Evolutionary conservation across 2,888 invertebrate genomes (phyloP), one percentile per base, ranked within the genome.

Genomic region (Nephrocerus scutellatus): DNA sequence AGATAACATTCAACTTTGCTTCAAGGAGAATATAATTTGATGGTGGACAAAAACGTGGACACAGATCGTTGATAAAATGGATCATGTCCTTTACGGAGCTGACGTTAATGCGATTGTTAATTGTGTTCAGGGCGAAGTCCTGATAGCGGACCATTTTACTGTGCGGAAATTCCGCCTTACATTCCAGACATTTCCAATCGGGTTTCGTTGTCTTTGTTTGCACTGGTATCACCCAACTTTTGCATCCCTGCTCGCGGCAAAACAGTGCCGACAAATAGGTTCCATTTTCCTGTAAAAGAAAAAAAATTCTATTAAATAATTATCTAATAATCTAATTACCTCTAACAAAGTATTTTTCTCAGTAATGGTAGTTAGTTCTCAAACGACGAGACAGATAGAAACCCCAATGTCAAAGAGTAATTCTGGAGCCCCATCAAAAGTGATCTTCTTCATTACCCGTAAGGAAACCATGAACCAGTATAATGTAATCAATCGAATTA

Each of bases 111-210:
- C 65, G 60, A 45, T 63, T 63, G 43, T 66, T 66, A 30, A 68
- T 63, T 19, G 62, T 62, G 34, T 55, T 62, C 21, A 67, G 50
- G 0, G 63, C 60, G 24, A 68, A 65, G 41, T 66, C 63, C 49
- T 67, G 66, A 40, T 63, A 62, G 18, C 64, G 59, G 0, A 61
- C 59, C 59, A 64, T 63, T 48, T 64, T 61, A 6, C 58, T 43
- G 21, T 62, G 62, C 6, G 60, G 57, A 31, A 63, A 59, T 6
- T 61, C 54, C 21, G 49, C 55, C 23, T 54, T 70, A 56, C 84
- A 84, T 54, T 70, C 74, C 41, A 76, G 70, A 58, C 84, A 84
- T 44, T 74, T 72, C 83, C 83, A 84, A 5, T 70, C 61, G 0
- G 81, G 74, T 6, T 68, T 63, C 49, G 73, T 63, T 22, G 77